Evolutionary conservation across 2,113 vertebrate genomes (phyloP).

Genomic region (Amblyopsis rosae): DNA sequence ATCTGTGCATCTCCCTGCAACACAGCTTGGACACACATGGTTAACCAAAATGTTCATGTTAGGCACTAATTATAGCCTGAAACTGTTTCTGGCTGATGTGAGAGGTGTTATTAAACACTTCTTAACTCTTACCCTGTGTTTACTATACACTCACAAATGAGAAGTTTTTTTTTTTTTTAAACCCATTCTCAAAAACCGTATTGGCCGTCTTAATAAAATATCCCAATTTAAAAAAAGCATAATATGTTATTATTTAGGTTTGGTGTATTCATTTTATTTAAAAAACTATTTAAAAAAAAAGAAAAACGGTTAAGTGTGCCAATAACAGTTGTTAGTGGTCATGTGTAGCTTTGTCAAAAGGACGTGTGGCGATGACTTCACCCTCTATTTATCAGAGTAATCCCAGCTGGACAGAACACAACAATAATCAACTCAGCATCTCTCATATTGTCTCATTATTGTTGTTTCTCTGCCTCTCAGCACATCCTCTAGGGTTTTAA

Average conservation of each 20-base stretch:
- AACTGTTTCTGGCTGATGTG: not conserved
- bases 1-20: not conserved
- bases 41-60: not conserved
- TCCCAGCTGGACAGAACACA: constrained; percentile 14
- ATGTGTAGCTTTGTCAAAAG: too few relatives aligned
- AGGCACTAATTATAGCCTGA: not conserved
- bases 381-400: constrained; percentile 4
- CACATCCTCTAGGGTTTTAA: too few relatives aligned
- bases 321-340: not conserved
- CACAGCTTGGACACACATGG: not conserved
- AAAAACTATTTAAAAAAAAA: too few relatives aligned
- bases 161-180: not conserved
- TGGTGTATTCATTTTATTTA: not conserved
- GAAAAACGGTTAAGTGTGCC: not conserved
- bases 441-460: not conserved
- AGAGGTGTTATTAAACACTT: not conserved
- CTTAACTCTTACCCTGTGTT: not conserved
- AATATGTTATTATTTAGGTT: not conserved
- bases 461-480: not conserved
- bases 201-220: not conserved
- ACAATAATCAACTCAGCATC: constrained; percentile 15
- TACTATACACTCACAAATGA: not conserved
- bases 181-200: not conserved
- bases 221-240: not conserved
- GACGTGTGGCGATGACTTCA: constrained; percentile 22